Percentiles rank a stretch among this genome's conserved stretches.
phyloP scores from a whole-genome alignment of 2,797 vertebrate genomes.

The Sebastes kiyomatsui region DNA sequence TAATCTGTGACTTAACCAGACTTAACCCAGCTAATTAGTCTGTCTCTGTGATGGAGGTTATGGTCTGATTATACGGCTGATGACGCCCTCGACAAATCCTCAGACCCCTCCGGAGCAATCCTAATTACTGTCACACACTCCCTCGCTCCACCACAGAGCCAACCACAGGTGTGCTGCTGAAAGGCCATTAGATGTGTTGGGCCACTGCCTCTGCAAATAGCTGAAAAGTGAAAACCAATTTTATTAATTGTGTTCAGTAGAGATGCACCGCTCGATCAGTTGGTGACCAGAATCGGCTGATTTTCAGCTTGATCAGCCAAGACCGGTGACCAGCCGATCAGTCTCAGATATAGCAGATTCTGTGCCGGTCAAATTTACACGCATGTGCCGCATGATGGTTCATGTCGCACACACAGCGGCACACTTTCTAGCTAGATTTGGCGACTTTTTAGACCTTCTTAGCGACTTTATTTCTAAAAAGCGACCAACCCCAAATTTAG shows the following conservation, averaged over 20 bases:
- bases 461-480: not conserved
- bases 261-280: not conserved
- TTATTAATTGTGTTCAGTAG: not conserved
- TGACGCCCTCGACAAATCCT: conserved; percentile 30
- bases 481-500: not conserved
- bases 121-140: conserved; percentile 36
- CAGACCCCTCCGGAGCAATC: conserved; percentile 28
- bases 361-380: not conserved
- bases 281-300: not conserved
- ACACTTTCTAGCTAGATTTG: not conserved
- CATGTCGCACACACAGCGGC: not conserved
- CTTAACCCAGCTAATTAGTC: conserved; percentile 21
- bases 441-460: not conserved
- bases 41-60: conserved; percentile 25
- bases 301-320: not conserved
- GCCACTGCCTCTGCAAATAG: conserved; percentile 9
- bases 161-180: conserved; percentile 29
- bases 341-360: not conserved
- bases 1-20: conserved; percentile 11
- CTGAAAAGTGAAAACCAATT: conserved; percentile 3
- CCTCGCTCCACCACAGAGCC: conserved; percentile 6
- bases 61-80: conserved; percentile 17
- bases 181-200: conserved; percentile 23
- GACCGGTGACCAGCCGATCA: not conserved
- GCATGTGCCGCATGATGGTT: not conserved